Base-by-base conservation (phyloP, 2,797 vertebrate genomes). In the Saxicola maurus region DNA sequence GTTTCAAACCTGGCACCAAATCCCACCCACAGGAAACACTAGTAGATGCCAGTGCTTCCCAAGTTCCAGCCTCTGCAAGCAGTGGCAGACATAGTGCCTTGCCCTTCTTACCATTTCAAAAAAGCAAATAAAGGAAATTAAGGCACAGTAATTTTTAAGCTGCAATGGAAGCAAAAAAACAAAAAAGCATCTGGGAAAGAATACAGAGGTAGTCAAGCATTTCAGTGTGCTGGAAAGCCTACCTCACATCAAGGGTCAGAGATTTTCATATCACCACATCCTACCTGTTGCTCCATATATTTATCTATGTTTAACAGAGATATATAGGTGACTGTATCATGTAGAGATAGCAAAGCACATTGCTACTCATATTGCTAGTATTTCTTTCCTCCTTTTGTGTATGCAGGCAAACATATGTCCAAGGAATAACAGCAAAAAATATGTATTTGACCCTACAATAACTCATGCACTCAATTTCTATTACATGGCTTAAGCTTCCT, bases 281-380 rank as follows among this genome's bases (percentile, higher is more conserved):
- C 46, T 9, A 31, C 18, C 9, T 82, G 57, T 37, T 77, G 38
- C 28, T 64, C 35, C 53, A 57, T 0, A 71, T 3, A 9, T 21
- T 13, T 46, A 85, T 40, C 19, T 35, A 35, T 21, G 21, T 64
- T 67, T 57, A 79, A 66, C n/a, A 76, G 37, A 72, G n/a, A 57
- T n/a, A 24, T 1, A 33, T 1, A 65, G 10, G 24, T 0, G 1
- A 48, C 15, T 23, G 9, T 30, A 25, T 23, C 56, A 30, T 13
- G 4, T 11, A 37, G n/a, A 25, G 18, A 46, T 27, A 82, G 25
- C 45, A 79, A 56, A 71, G 42, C 33, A 69, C n/a, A 23, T 13
- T 31, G 37, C 24, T 62, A 76, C 23, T 43, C 28, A 28, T 52
- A 42, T 19, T 52, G 35, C 24, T 62, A 66, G 5, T 16, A 45